Conservation (phyloP, 2,888 invertebrate genomes). For the Drosophila basisetae region DNA sequence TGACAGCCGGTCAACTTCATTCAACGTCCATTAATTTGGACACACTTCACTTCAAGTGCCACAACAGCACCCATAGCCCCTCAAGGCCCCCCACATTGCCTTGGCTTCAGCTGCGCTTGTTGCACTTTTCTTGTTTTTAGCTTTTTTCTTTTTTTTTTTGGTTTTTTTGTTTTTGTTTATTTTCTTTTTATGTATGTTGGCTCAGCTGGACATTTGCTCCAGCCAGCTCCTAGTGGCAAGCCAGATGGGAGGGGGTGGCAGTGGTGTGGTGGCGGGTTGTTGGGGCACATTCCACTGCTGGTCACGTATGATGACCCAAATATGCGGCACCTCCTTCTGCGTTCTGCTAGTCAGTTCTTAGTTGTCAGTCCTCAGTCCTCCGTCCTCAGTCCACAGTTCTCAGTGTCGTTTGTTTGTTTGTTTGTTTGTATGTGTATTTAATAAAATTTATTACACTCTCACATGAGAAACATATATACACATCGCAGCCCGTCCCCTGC, state of each 20-base stretch:
- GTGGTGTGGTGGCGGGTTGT: neutral
- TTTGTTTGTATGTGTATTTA: constrained; percentile 66
- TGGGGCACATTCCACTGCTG: constrained; percentile 60
- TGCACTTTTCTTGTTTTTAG: constrained; percentile 50
- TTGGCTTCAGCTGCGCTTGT: constrained; percentile 46
- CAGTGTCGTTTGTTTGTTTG: constrained; percentile 32
- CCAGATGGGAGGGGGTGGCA: neutral
- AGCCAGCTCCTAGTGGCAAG: neutral
- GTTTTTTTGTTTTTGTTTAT: constrained; percentile 40
- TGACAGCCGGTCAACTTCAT: constrained; percentile 78
- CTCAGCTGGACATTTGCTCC: constrained; percentile 66
- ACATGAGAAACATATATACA: constrained; percentile 54
- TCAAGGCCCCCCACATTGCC: neutral
- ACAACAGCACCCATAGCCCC: neutral
- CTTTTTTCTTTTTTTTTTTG: neutral
- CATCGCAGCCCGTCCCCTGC: neutral
- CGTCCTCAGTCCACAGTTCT: constrained; percentile 2
- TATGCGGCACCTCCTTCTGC: constrained; percentile 37
- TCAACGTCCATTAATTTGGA: constrained; percentile 72
- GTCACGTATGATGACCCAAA: constrained; percentile 79
- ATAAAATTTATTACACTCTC: constrained; percentile 77
- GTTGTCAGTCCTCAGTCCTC: neutral
- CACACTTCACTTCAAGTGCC: constrained; percentile 59
- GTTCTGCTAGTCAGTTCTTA: neutral
- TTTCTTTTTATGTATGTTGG: constrained; percentile 65